phyloP scores from a whole-genome alignment of 2,888 invertebrate species.

The Sphaeridia pumilis region DNA sequence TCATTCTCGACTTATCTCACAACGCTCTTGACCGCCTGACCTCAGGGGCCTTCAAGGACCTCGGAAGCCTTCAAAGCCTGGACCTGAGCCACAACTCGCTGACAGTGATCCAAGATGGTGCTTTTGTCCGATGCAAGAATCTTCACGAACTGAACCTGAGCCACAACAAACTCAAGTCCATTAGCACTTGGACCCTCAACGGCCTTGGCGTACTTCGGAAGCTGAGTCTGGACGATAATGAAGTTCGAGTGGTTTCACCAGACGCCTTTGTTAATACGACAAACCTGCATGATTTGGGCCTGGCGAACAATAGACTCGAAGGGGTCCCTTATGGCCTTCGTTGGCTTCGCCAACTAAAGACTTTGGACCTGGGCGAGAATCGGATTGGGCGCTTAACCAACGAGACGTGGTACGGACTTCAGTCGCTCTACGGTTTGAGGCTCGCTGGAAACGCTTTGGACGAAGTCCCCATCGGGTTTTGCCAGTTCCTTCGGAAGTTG shows the following conservation, averaged over 20 bases:
- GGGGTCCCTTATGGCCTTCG: slow-evolving; percentile 57
- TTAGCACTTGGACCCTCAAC: slow-evolving; percentile 58
- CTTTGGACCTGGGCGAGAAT: slow-evolving; percentile 71
- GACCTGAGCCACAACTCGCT: slow-evolving; percentile 61
- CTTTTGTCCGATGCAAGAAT: slow-evolving; percentile 62
- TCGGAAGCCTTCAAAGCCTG: slow-evolving; percentile 61
- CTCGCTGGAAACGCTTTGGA: slow-evolving; percentile 68
- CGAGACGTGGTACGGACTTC: slow-evolving; percentile 59
- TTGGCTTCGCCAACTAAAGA: slow-evolving; percentile 57
- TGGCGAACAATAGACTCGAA: slow-evolving; percentile 60
- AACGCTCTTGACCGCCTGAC: slow-evolving; percentile 62
- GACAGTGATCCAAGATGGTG: slow-evolving; percentile 51
- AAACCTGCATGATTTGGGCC: slow-evolving; percentile 61
- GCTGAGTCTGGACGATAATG: slow-evolving; percentile 61
- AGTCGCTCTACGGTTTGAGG: slow-evolving; percentile 60
- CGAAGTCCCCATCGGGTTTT: slow-evolving; percentile 62
- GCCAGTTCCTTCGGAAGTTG: slow-evolving; percentile 56
- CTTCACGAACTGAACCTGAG: slow-evolving; percentile 62
- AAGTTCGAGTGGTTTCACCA: slow-evolving; percentile 55
- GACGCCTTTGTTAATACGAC: slow-evolving; percentile 65
- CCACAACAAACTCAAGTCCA: slow-evolving; percentile 55
- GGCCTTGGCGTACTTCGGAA: slow-evolving; percentile 62
- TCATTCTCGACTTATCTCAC: slow-evolving; percentile 60
- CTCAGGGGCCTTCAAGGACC: slow-evolving; percentile 57
- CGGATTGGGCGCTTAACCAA: slow-evolving; percentile 58